Conservation (phyloP, 2,113 vertebrate genomes). For the Plestiodon gilberti region DNA sequence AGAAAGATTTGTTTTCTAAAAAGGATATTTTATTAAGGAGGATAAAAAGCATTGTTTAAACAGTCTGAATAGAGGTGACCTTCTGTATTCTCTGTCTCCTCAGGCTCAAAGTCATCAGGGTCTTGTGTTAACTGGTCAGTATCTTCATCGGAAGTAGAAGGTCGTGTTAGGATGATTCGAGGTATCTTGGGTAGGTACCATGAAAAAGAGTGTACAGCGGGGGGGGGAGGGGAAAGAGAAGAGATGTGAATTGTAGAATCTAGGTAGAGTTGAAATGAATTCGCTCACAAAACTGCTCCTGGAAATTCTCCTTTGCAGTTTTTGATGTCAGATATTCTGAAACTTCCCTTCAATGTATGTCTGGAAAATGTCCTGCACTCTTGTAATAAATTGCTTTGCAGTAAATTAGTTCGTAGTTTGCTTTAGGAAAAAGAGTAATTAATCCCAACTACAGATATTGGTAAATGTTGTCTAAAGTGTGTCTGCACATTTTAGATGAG, state of each 20-base stretch:
- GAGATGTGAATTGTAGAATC: slow-evolving; percentile 27
- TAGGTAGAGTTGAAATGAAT: neutral
- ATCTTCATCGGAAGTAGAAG: slow-evolving; percentile 87
- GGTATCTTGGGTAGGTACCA: slow-evolving; percentile 78
- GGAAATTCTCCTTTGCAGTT: too few relatives aligned
- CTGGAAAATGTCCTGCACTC: neutral
- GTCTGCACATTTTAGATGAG: neutral
- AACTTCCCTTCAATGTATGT: neutral
- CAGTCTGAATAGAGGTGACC: slow-evolving; percentile 58
- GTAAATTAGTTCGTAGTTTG: neutral
- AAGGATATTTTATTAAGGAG: slow-evolving; percentile 61
- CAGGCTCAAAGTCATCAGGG: slow-evolving; percentile 56
- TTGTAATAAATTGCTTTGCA: neutral
- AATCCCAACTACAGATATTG: neutral
- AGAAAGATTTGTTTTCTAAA: slow-evolving; percentile 12
- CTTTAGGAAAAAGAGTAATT: neutral
- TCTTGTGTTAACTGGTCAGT: slow-evolving; percentile 75
- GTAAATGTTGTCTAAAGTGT: neutral
- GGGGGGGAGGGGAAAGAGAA: slow-evolving; percentile 33
- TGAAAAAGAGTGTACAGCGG: slow-evolving; percentile 1
- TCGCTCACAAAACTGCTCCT: neutral
- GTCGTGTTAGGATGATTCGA: slow-evolving; percentile 84
- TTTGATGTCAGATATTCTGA: neutral
- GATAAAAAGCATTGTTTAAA: slow-evolving; percentile 77
- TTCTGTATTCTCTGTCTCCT: slow-evolving; percentile 56